These are phyloP conservation scores for Lucifuga dentata DNA, from an alignment of 2,113 vertebrate genomes.

Conservation along the genomic window DNA sequence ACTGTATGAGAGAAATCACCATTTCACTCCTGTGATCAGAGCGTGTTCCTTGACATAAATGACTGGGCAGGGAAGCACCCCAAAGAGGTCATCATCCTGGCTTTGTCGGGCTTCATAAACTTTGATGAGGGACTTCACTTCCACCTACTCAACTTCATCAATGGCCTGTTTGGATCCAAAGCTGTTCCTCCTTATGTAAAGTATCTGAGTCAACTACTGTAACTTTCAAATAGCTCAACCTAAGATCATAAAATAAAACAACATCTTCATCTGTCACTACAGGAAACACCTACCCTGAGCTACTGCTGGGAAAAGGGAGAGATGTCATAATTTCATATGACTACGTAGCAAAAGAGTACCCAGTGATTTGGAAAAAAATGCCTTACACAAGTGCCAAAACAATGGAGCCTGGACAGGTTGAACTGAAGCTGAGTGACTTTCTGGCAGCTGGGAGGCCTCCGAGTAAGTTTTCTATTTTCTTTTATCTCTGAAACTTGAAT, in stretches of 20 bases:
- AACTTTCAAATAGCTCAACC: background rate
- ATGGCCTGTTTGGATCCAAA: constrained; percentile 52
- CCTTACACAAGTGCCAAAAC: constrained; percentile 52
- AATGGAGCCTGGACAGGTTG: constrained; percentile 40
- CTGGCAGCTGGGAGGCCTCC: constrained; percentile 17
- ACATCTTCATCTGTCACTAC: background rate
- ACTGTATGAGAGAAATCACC: background rate
- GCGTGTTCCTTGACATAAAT: constrained; percentile 40
- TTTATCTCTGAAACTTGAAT: background rate
- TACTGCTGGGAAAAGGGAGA: constrained; percentile 55
- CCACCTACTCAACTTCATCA: constrained; percentile 61
- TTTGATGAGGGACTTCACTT: constrained; percentile 47
- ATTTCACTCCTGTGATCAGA: constrained; percentile 43
- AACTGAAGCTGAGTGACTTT: constrained; percentile 6
- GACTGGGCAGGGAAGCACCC: constrained; percentile 61
- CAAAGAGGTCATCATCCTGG: constrained; percentile 67
- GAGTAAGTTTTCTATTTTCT: constrained; percentile 34
- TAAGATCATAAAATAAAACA: too few species aligned
- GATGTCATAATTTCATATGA: constrained; percentile 70
- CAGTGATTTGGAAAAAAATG: constrained; percentile 55
- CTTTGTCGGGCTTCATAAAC: constrained; percentile 63
- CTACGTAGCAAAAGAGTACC: background rate
- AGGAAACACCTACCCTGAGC: constrained; percentile 40
- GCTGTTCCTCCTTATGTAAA: constrained; percentile 25
- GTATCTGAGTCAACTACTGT: background rate